Percentiles rank a stretch among this genome's conserved stretches.
Conservation (phyloP, 2,113 vertebrate genomes). For the Podarcis muralis region DNA sequence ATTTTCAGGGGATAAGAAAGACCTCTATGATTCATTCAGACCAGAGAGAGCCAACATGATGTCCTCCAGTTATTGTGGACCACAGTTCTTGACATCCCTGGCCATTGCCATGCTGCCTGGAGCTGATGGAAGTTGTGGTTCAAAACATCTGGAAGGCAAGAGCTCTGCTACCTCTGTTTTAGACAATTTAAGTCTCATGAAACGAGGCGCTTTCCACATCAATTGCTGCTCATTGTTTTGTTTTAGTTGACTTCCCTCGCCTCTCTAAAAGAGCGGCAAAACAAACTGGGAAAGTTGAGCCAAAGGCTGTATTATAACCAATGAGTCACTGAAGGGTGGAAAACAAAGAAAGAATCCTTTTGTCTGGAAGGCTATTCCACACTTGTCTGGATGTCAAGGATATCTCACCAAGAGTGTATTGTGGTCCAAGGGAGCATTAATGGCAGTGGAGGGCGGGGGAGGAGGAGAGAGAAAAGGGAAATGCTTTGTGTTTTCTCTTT, state of each 20-base stretch:
- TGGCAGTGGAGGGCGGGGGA: not conserved
- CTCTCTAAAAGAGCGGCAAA: constrained; percentile 40
- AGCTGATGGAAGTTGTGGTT: no score
- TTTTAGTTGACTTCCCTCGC: not conserved
- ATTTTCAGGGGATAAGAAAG: constrained; percentile 23
- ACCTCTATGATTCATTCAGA: not conserved
- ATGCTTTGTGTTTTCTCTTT: no score
- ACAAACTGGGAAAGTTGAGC: constrained; percentile 19
- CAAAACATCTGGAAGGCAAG: no score
- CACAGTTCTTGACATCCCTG: no score
- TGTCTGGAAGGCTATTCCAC: constrained; percentile 51
- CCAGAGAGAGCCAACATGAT: no score
- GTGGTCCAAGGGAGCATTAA: constrained; percentile 19
- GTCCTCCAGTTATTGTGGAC: no score
- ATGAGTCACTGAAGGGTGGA: constrained; percentile 21
- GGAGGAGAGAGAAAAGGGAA: not conserved
- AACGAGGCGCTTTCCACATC: not conserved
- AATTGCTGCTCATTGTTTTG: constrained; percentile 10
- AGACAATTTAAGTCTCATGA: not conserved
- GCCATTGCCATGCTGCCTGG: no score
- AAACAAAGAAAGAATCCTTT: constrained; percentile 16
- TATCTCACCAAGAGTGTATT: constrained; percentile 24
- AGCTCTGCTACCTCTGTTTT: not conserved
- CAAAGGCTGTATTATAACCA: constrained; percentile 9
- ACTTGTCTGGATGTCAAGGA: constrained; percentile 40